Evolutionary conservation across 2,113 vertebrate species (phyloP).

Genomic region (Myrmecophaga tridactyla): DNA sequence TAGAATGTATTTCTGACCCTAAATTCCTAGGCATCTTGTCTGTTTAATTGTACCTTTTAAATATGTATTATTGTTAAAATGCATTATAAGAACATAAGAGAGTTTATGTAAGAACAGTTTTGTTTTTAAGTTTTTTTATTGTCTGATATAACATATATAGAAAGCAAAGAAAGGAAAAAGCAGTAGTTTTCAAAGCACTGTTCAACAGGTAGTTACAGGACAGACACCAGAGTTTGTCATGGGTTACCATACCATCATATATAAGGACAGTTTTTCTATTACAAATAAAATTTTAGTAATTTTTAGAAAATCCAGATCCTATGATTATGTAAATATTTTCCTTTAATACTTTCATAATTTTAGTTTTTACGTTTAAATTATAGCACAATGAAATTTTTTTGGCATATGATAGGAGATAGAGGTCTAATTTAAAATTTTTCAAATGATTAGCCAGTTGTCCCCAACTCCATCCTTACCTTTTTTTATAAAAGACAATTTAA

Average conservation of each 20-base stretch:
- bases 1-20: background rate
- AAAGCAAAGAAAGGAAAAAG: too few relatives aligned
- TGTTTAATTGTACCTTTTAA: background rate
- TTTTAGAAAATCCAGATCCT: background rate
- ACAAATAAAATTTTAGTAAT: background rate
- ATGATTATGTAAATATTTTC: background rate
- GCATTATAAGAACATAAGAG: background rate
- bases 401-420: background rate
- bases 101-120: background rate
- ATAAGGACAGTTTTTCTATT: background rate
- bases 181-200: too few relatives aligned
- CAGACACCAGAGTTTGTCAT: too few relatives aligned
- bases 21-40: background rate
- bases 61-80: background rate
- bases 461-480: background rate
- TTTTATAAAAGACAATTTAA: background rate
- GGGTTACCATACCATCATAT: too few relatives aligned
- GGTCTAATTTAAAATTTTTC: slow-evolving; percentile 35
- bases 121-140: too few relatives aligned
- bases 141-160: too few relatives aligned
- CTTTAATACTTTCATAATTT: background rate
- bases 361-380: background rate
- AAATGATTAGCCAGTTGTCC: background rate
- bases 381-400: background rate
- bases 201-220: too few relatives aligned